phyloP scores from a whole-genome alignment of 2,888 invertebrate species.

The Hypselothyrea guttata region DNA sequence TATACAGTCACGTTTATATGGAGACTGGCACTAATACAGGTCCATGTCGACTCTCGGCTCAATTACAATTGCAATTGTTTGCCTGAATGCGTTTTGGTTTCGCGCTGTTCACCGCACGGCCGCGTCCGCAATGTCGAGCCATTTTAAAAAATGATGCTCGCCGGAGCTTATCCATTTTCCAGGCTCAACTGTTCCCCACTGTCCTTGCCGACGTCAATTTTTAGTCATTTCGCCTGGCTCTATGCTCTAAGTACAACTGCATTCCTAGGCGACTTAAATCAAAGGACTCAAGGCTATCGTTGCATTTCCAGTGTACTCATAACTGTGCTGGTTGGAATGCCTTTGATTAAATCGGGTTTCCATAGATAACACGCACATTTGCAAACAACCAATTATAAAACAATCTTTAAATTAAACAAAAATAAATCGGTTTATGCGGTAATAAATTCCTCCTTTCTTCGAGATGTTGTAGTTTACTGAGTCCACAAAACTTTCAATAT shows the following conservation, averaged over 20 bases:
- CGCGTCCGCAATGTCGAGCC: conserved; percentile 53
- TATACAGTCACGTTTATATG: too few relatives aligned
- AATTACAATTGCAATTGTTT: conserved; percentile 78
- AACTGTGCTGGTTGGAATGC: too few relatives aligned
- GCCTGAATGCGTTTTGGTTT: conserved; percentile 77
- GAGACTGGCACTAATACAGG: conserved; percentile 33
- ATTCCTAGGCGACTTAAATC: conserved; percentile 63
- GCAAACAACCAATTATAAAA: too few relatives aligned
- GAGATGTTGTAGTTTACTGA: too few relatives aligned
- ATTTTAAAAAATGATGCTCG: conserved; percentile 71
- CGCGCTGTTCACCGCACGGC: conserved; percentile 54
- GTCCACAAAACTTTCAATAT: too few relatives aligned
- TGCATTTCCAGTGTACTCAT: conserved; percentile 5
- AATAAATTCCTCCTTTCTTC: too few relatives aligned
- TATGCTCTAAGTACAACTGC: conserved; percentile 46
- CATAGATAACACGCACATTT: too few relatives aligned
- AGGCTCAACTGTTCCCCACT: background rate
- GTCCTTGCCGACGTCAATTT: conserved; percentile 20
- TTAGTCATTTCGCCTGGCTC: conserved; percentile 38
- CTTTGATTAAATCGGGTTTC: too few relatives aligned
- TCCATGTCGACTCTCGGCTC: conserved; percentile 69
- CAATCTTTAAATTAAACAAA: too few relatives aligned
- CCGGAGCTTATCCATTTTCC: conserved; percentile 39
- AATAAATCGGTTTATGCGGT: too few relatives aligned
- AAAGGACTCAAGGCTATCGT: conserved; percentile 42